These are phyloP conservation scores for Herpailurus yagouaroundi DNA, from an alignment of 2,113 vertebrate species.

Conservation along the genomic window DNA sequence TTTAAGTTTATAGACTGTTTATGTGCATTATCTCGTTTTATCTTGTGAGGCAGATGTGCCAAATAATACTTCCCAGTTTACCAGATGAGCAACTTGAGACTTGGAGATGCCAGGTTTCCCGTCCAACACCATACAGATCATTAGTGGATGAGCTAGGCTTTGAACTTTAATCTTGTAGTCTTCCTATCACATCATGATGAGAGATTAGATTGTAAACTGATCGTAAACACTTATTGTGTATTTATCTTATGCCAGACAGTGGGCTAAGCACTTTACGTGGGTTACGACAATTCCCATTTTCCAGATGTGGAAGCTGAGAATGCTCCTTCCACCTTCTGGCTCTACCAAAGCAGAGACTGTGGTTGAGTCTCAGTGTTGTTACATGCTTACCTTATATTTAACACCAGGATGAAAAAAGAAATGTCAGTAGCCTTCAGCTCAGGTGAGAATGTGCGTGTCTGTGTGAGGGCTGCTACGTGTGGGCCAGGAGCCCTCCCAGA, in stretches of 20 bases:
- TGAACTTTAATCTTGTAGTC: background rate
- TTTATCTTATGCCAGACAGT: background rate
- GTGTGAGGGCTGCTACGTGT: rapidly evolving
- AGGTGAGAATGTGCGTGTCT: no score
- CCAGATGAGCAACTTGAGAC: background rate
- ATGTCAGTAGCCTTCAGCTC: background rate
- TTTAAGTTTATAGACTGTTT: background rate
- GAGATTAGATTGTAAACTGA: background rate
- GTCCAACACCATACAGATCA: background rate
- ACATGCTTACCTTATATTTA: background rate
- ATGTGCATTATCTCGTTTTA: background rate
- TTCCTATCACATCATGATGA: background rate
- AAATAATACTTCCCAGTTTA: background rate
- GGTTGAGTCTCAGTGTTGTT: background rate
- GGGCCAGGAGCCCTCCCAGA: background rate
- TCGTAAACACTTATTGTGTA: background rate
- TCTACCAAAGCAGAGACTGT: background rate
- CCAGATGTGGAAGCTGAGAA: background rate
- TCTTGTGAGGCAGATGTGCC: background rate
- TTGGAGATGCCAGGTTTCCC: background rate
- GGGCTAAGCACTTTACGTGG: background rate
- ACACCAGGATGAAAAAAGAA: background rate
- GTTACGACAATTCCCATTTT: background rate
- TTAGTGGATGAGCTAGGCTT: background rate
- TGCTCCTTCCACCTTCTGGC: background rate